Percentiles rank a stretch among this genome's conserved stretches.
These are phyloP conservation scores for Elysia chlorotica DNA, from an alignment of 1,140 invertebrate species.

Conservation along the genomic window DNA sequence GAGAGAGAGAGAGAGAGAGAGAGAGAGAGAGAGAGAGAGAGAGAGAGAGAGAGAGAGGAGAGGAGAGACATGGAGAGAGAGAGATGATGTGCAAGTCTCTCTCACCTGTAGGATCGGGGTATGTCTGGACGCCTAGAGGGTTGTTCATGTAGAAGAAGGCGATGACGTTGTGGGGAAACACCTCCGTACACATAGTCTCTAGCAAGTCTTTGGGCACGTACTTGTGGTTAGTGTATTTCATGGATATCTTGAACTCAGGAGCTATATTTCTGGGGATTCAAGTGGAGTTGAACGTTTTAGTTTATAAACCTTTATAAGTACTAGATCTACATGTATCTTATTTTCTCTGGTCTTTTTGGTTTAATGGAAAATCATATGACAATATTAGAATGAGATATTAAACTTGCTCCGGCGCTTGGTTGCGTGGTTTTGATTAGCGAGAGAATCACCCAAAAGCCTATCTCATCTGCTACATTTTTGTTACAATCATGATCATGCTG, in stretches of 20 bases:
- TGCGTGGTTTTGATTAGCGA: too few species aligned
- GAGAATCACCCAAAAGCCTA: too few species aligned
- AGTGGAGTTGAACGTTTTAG: not conserved
- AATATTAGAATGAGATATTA: not conserved
- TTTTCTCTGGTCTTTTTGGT: not conserved
- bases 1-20: not conserved
- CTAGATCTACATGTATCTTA: not conserved
- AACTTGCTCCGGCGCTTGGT: too few species aligned
- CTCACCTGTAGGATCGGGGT: not conserved
- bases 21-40: not conserved
- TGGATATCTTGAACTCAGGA: not conserved
- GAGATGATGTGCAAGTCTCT: not conserved
- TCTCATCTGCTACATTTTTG: too few species aligned
- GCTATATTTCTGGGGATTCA: not conserved
- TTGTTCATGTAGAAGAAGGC: slow-evolving; percentile 13
- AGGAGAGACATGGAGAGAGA: too few species aligned
- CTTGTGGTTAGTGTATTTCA: too few species aligned
- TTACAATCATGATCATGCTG: too few species aligned
- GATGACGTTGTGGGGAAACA: slow-evolving; percentile 14
- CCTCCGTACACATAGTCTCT: not conserved
- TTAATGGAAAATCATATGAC: not conserved
- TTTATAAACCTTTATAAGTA: not conserved
- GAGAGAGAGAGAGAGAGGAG: not conserved
- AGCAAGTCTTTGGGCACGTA: slow-evolving; percentile 9
- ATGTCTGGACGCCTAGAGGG: not conserved